A percentile compares a stretch with the other conserved stretches of the same genome.
Evolutionary conservation across 1,140 invertebrate species (phyloP).

Genomic region (Charaxes varanes): DNA sequence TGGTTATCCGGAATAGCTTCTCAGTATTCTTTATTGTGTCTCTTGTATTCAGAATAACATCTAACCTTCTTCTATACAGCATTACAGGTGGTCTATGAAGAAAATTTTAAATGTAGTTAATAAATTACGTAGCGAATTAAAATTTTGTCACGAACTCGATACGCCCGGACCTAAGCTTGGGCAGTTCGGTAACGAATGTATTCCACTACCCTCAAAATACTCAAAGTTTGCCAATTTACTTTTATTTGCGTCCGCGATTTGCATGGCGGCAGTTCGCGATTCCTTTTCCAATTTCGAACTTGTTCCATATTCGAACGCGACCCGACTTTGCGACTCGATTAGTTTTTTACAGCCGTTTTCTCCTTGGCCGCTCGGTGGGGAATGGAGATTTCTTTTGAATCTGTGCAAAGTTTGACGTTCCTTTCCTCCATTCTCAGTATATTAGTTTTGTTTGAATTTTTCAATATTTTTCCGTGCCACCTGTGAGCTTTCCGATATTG

Average conservation of each 20-base stretch:
- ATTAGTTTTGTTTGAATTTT: constrained; percentile 20
- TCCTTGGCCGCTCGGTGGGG: constrained; percentile 22
- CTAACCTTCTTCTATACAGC: too few relatives aligned
- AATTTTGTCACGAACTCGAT: too few relatives aligned
- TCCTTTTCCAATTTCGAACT: constrained; percentile 35
- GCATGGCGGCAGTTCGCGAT: constrained; percentile 24
- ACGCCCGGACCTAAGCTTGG: constrained; percentile 13
- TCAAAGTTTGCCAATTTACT: constrained; percentile 30
- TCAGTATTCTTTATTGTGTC: too few relatives aligned
- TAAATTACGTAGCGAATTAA: too few relatives aligned
- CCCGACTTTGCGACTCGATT: constrained; percentile 27
- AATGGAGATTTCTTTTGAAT: constrained; percentile 23
- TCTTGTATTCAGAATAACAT: too few relatives aligned
- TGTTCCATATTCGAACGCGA: constrained; percentile 30
- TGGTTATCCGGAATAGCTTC: too few relatives aligned
- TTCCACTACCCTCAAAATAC: constrained; percentile 25
- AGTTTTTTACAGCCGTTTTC: constrained; percentile 30
- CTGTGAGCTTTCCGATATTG: constrained; percentile 1
- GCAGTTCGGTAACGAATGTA: constrained; percentile 19
- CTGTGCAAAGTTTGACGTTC: constrained; percentile 15
- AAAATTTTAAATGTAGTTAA: too few relatives aligned
- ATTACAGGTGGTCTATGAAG: too few relatives aligned
- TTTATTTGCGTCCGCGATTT: constrained; percentile 30
- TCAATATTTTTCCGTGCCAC: constrained; percentile 6
- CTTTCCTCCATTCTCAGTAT: constrained; percentile 11